These are phyloP conservation scores for Psettodes erumei DNA, from an alignment of 2,113 vertebrate genomes.

Conservation along the genomic window DNA sequence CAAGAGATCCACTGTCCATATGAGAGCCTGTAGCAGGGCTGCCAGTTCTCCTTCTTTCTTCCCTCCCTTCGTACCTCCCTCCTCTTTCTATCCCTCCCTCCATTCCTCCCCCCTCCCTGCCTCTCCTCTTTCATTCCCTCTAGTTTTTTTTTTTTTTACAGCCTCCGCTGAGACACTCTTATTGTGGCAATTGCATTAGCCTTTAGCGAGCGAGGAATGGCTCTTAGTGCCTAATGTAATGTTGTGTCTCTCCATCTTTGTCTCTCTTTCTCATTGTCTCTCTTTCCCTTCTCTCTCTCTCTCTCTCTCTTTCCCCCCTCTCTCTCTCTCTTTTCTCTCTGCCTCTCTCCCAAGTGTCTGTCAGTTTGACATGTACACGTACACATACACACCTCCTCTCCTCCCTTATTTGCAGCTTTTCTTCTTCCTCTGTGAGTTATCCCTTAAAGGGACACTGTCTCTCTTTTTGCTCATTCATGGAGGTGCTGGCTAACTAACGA, in stretches of 20 bases:
- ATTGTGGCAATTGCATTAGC: constrained; percentile 85
- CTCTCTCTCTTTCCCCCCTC: constrained; percentile 34
- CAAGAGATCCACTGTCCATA: constrained; percentile 78
- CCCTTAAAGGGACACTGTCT: constrained; percentile 79
- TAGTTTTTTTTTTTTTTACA: constrained; percentile 71
- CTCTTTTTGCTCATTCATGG: constrained; percentile 31
- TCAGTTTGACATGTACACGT: constrained; percentile 71
- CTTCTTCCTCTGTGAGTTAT: constrained; percentile 65
- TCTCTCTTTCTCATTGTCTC: constrained; percentile 60
- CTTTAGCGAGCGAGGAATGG: constrained; percentile 78
- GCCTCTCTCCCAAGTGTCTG: constrained; percentile 60
- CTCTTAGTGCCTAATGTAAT: constrained; percentile 83
- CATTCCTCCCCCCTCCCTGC: constrained; percentile 51
- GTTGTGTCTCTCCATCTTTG: constrained; percentile 68
- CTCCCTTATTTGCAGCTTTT: constrained; percentile 66
- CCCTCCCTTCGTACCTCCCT: constrained; percentile 48
- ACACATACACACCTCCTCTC: constrained; percentile 71
- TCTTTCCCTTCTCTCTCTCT: constrained; percentile 37
- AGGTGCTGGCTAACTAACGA: constrained; percentile 51
- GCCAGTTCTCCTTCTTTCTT: constrained; percentile 61
- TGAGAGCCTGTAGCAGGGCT: constrained; percentile 78
- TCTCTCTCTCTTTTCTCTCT: constrained; percentile 34
- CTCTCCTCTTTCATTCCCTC: constrained; percentile 76
- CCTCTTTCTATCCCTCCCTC: constrained; percentile 40
- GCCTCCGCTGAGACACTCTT: constrained; percentile 80